Evolutionary conservation across 2,888 invertebrate genomes (phyloP).

Genomic region (Sarcophaga subvicina): DNA sequence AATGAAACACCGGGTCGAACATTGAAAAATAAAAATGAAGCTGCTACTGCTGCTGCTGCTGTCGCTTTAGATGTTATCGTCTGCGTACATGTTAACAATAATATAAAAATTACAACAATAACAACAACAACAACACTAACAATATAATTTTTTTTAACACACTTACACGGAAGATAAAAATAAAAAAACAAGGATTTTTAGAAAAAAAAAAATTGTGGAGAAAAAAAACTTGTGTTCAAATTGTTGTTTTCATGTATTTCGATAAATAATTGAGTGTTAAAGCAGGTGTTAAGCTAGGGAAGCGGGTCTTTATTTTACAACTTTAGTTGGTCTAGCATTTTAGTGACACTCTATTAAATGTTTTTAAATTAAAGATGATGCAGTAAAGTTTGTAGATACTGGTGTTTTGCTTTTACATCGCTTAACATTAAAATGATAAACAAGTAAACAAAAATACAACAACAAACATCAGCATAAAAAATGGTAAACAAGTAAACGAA

Average conservation of each 20-base stretch:
- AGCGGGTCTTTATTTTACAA: neutral
- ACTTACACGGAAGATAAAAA: neutral
- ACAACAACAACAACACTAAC: neutral
- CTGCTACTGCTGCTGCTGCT: neutral
- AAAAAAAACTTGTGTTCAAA: neutral
- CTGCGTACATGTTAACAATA: conserved; percentile 9
- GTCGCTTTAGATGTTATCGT: conserved; percentile 26
- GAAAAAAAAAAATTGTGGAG: neutral
- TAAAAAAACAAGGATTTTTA: neutral
- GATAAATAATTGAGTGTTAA: neutral
- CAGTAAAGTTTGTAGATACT: too few species aligned
- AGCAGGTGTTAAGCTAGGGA: neutral
- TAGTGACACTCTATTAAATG: too few species aligned
- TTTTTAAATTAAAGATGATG: too few species aligned
- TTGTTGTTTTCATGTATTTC: neutral
- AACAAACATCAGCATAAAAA: too few species aligned
- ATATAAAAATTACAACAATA: conserved; percentile 11
- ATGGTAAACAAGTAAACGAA: too few species aligned
- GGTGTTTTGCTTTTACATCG: too few species aligned
- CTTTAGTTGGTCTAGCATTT: too few species aligned
- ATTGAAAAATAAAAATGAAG: neutral
- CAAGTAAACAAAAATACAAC: too few species aligned
- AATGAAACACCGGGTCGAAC: neutral
- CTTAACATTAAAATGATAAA: too few species aligned
- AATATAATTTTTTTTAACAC: neutral